These are phyloP conservation scores for Exocentrus adspersus DNA, from an alignment of 2,888 invertebrate genomes.

Conservation along the genomic window DNA sequence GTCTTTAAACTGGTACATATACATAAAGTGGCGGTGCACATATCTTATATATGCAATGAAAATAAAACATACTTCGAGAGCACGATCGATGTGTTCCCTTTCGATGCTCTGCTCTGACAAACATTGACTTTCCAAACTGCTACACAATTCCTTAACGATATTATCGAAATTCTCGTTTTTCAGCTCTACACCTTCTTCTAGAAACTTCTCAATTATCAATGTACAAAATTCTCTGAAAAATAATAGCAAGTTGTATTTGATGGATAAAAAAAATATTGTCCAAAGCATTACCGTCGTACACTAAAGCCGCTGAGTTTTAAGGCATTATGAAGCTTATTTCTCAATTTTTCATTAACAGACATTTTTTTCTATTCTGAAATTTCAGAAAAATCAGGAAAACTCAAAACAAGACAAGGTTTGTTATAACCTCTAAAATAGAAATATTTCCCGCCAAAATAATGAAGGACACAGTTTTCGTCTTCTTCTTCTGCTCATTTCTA, in stretches of 20 bases:
- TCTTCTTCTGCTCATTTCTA: too few relatives aligned
- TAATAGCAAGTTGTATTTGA: background rate
- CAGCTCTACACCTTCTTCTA: conserved; percentile 60
- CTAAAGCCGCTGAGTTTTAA: conserved; percentile 82
- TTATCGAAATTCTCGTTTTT: conserved; percentile 71
- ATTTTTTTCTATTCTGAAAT: too few relatives aligned
- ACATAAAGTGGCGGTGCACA: too few relatives aligned
- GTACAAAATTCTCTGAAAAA: conserved; percentile 74
- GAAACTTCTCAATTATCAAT: conserved; percentile 77
- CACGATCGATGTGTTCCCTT: conserved; percentile 76
- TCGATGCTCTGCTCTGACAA: conserved; percentile 78
- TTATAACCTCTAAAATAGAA: too few relatives aligned
- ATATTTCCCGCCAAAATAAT: too few relatives aligned
- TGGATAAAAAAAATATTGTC: background rate
- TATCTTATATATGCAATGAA: too few relatives aligned
- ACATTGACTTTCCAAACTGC: conserved; percentile 82
- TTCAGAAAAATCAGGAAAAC: too few relatives aligned
- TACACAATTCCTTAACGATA: conserved; percentile 80
- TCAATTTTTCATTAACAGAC: conserved; percentile 67
- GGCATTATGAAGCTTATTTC: conserved; percentile 71
- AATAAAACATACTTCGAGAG: conserved; percentile 72
- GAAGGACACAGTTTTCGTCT: too few relatives aligned
- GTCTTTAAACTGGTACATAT: too few relatives aligned
- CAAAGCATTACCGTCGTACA: conserved; percentile 68
- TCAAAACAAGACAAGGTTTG: too few relatives aligned